Base-by-base conservation (phyloP, 2,888 invertebrate species). In the Spisula solida region DNA sequence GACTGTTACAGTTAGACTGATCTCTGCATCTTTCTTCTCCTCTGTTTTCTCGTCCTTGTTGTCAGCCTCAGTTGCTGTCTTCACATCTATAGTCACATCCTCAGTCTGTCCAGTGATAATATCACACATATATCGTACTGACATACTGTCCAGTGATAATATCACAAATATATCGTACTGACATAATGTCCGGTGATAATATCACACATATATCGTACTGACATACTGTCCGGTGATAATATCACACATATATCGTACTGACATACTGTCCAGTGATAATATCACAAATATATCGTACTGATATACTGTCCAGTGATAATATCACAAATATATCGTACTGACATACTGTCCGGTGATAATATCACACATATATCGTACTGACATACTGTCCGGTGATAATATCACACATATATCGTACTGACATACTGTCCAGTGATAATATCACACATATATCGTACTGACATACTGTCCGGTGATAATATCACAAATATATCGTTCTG, bases 1-100 rank as follows among this genome's bases (percentile, higher is more conserved):
- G 6, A 93, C 87, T 14, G 93, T 93, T 51, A 93, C 91, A 20
- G 89, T 93, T 8, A 93, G 85, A 56, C 88, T 91, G 5, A 85
- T 87, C 47, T 92, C 92, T 10, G 31, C 84, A 0, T 51, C 66
- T 83, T 82, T 89, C n/a, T 81, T 79, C 14, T 89, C 83, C 2
- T 75, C 75, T 25, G 70, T 29, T 70, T 25, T 70, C 1, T 70
- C 83, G 12, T 78, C 79, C 29, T 56, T 55, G 25, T 66, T 85
- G 18, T 82, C 83, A 56, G 75, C 55, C 20, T 55, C 86, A 18
- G 60, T 25, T 0, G 60, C 60, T 14, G 6, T 66, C 60, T 66
- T 66, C 60, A 66, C 60, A 10, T 25, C 25, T 25, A 66, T n/a
- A 56, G 6, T n/a, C 1, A 56, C n/a, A 12, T 66, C 60, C 25